phyloP scores from a whole-genome alignment of 2,888 invertebrate genomes.

The Eupithecia exiguata region DNA sequence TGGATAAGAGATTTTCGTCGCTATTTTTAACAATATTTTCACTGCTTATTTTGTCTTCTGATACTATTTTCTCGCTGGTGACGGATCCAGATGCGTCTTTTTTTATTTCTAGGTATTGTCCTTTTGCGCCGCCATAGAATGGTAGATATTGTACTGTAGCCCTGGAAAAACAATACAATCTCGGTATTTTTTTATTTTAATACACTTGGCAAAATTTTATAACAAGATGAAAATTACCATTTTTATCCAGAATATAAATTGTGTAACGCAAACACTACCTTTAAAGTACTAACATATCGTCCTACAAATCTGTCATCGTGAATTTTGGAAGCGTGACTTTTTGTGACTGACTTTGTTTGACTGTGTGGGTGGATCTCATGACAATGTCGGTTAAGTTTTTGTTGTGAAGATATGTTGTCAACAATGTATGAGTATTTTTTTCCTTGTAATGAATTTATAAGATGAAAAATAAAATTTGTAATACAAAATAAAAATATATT shows the following conservation, averaged over 20 bases:
- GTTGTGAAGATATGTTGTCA: not conserved
- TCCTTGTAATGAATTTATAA: not conserved
- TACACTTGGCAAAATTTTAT: not conserved
- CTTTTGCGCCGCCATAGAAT: conserved; percentile 89
- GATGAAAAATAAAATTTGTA: not conserved
- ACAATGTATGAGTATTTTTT: not conserved
- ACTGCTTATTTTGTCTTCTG: conserved; percentile 73
- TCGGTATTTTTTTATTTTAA: not conserved
- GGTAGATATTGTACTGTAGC: conserved; percentile 78
- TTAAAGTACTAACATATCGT: not conserved
- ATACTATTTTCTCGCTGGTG: conserved; percentile 76
- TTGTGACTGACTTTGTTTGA: no score
- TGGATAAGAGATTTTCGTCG: conserved; percentile 70
- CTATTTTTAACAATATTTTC: conserved; percentile 71
- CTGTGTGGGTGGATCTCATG: not conserved
- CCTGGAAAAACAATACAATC: conserved; percentile 45
- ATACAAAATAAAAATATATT: not conserved
- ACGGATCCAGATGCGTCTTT: conserved; percentile 80
- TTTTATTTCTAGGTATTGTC: conserved; percentile 86
- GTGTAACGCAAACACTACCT: not conserved
- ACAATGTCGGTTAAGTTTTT: not conserved
- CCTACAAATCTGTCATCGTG: not conserved
- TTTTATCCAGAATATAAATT: not conserved
- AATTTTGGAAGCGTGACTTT: not conserved
- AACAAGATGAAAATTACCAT: conserved; percentile 1